Evolutionary conservation across 2,797 vertebrate genomes (phyloP).

Genomic region (Enteromius afrohamiltoni): DNA sequence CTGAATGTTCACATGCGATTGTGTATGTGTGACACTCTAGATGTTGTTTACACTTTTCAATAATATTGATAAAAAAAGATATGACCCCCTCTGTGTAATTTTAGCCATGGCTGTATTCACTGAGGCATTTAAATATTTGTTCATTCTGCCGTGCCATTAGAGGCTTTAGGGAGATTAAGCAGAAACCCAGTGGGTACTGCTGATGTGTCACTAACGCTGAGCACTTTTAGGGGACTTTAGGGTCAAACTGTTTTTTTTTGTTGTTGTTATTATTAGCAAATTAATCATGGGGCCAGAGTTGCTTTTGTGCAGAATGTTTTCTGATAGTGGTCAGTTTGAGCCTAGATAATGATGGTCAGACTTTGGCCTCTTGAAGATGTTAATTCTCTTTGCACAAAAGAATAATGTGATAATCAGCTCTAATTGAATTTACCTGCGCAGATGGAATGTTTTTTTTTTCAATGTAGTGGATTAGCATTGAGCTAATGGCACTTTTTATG

Average conservation of each 20-base stretch:
- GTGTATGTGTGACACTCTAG: background rate
- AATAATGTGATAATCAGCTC: slow-evolving; percentile 18
- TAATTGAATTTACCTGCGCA: slow-evolving; percentile 19
- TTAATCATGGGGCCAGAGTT: slow-evolving; percentile 41
- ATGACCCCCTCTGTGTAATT: slow-evolving; percentile 31
- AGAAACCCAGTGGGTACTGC: slow-evolving; percentile 48
- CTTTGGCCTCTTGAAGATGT: background rate
- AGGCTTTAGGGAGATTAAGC: slow-evolving; percentile 59
- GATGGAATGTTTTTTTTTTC: background rate
- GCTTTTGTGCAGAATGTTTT: slow-evolving; percentile 30
- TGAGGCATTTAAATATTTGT: slow-evolving; percentile 51
- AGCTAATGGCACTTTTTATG: slow-evolving; percentile 21
- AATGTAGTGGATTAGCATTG: slow-evolving; percentile 31
- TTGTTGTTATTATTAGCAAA: slow-evolving; percentile 57
- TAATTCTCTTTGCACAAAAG: slow-evolving; percentile 2
- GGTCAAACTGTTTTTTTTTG: slow-evolving; percentile 50
- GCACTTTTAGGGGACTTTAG: slow-evolving; percentile 44
- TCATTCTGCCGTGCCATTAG: slow-evolving; percentile 44
- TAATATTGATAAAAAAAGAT: slow-evolving; percentile 32
- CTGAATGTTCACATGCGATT: background rate
- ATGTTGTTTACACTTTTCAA: slow-evolving; percentile 31
- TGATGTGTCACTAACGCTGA: slow-evolving; percentile 30
- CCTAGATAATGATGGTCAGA: background rate
- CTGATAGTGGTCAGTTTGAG: slow-evolving; percentile 10
- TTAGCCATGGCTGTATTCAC: slow-evolving; percentile 40